Evolutionary conservation across 2,888 invertebrate genomes (phyloP).

Genomic region (Drosophila tanythrix): DNA sequence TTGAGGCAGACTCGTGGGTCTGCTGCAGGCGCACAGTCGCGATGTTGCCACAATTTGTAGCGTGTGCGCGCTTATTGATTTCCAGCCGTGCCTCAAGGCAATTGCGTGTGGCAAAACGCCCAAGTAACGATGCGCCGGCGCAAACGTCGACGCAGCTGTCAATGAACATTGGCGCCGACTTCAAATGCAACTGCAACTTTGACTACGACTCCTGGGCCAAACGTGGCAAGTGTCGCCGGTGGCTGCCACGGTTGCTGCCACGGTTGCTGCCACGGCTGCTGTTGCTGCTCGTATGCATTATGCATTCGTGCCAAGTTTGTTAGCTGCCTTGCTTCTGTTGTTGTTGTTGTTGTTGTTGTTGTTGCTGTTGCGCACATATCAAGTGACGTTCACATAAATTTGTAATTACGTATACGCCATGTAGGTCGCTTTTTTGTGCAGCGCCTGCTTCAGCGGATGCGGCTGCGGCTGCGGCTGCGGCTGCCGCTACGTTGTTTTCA

Average conservation of each 20-base stretch:
- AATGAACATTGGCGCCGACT: constrained; percentile 16
- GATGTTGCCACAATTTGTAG: constrained; percentile 66
- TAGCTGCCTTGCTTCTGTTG: constrained; percentile 26
- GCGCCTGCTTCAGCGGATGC: constrained; percentile 6
- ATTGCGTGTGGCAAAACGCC: constrained; percentile 59
- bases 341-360: constrained; percentile 39
- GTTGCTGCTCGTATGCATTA: constrained; percentile 46
- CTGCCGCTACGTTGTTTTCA: constrained; percentile 47
- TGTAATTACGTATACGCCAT: constrained; percentile 79
- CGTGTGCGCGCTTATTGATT: constrained; percentile 76
- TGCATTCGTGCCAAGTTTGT: constrained; percentile 59
- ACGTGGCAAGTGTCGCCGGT: constrained; percentile 57
- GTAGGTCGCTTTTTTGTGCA: constrained; percentile 61
- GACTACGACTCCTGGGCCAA: constrained; percentile 44
- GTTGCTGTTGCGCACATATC: constrained; percentile 36
- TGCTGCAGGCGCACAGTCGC: constrained; percentile 5
- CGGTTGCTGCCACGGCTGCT: not conserved
- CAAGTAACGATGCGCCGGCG: constrained; percentile 59
- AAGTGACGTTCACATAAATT: constrained; percentile 71
- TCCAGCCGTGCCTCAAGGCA: constrained; percentile 42
- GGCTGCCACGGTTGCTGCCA: constrained; percentile 40
- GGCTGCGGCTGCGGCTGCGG: constrained; percentile 6
- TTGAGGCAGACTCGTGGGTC: constrained; percentile 19
- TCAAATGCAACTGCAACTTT: not conserved
- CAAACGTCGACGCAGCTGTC: constrained; percentile 26